phyloP scores from a whole-genome alignment of 2,797 vertebrate genomes.

The Xerus rutilus region DNA sequence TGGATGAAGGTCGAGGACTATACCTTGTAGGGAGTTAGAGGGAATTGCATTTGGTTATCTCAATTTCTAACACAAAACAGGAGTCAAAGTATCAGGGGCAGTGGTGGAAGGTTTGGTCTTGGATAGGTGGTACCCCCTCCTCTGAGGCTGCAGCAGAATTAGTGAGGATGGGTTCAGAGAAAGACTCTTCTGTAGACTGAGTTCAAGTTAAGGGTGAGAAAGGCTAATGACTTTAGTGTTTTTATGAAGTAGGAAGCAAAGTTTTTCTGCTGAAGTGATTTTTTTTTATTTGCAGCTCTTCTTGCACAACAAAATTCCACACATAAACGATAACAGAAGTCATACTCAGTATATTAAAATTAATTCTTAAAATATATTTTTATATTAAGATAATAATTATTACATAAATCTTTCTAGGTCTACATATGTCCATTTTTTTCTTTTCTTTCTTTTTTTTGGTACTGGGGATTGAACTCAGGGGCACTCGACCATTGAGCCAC shows the following conservation, averaged over 20 bases:
- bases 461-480: too few species aligned
- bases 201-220: not conserved
- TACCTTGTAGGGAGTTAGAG: not conserved
- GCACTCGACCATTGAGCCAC: too few species aligned
- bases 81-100: not conserved
- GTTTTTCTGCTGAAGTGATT: not conserved
- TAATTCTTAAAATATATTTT: conserved; percentile 58
- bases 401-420: conserved; percentile 39
- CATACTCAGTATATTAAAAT: conserved; percentile 50
- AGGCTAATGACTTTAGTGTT: not conserved
- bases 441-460: too few species aligned
- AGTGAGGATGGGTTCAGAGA: not conserved
- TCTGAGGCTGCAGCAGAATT: not conserved
- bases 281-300: conserved; percentile 66
- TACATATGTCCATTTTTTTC: not conserved
- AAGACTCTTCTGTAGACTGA: not conserved
- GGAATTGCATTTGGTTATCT: not conserved
- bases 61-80: not conserved
- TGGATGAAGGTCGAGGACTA: not conserved
- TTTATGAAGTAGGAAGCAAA: not conserved
- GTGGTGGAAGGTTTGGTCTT: not conserved
- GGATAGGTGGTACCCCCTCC: not conserved
- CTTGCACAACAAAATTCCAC: conserved; percentile 45
- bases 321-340: conserved; percentile 52
- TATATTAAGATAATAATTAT: conserved; percentile 50